Percentiles rank a stretch among this genome's conserved stretches.
phyloP scores from a whole-genome alignment of 1,140 invertebrate species.

The Drosophila sucinea region DNA sequence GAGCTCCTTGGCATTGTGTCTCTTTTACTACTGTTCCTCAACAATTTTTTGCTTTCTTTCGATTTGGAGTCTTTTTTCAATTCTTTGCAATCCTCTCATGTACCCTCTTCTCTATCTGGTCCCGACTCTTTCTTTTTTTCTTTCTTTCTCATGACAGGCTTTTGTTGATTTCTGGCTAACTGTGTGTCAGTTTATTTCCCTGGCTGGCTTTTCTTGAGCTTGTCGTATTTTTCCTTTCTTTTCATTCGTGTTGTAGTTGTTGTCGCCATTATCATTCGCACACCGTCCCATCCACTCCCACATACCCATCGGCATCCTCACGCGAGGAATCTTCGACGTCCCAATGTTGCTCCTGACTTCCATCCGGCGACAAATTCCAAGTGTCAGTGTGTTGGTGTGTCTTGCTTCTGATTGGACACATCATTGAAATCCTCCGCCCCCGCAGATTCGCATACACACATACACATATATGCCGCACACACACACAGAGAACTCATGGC shows the following conservation, averaged over 20 bases:
- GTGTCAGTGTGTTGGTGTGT: slow-evolving; percentile 28
- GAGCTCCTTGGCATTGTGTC: too few species aligned
- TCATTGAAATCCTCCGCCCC: slow-evolving; percentile 41
- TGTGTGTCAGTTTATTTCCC: slow-evolving; percentile 43
- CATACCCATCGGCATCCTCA: slow-evolving; percentile 18
- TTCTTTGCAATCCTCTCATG: slow-evolving; percentile 14
- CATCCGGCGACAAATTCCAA: slow-evolving; percentile 19
- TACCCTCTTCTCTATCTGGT: slow-evolving; percentile 10
- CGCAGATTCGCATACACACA: slow-evolving; percentile 34
- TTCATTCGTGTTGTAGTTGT: slow-evolving; percentile 25
- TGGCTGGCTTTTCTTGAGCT: slow-evolving; percentile 11
- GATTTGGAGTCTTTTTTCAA: too few species aligned
- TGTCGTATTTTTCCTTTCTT: slow-evolving; percentile 19
- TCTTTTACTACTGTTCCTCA: too few species aligned
- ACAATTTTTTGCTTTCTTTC: too few species aligned
- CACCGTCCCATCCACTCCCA: slow-evolving; percentile 14
- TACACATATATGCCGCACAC: slow-evolving; percentile 31
- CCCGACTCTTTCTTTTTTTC: slow-evolving; percentile 20
- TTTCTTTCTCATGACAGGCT: slow-evolving; percentile 58
- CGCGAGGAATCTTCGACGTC: slow-evolving; percentile 34
- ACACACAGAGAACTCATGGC: slow-evolving; percentile 48
- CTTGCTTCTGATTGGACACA: slow-evolving; percentile 77
- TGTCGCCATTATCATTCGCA: slow-evolving; percentile 35
- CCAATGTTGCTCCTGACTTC: slow-evolving; percentile 27
- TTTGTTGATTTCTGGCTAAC: slow-evolving; percentile 77